These are phyloP conservation scores for Fukomys damarensis DNA, from an alignment of 2,113 vertebrate species.

Conservation along the genomic window DNA sequence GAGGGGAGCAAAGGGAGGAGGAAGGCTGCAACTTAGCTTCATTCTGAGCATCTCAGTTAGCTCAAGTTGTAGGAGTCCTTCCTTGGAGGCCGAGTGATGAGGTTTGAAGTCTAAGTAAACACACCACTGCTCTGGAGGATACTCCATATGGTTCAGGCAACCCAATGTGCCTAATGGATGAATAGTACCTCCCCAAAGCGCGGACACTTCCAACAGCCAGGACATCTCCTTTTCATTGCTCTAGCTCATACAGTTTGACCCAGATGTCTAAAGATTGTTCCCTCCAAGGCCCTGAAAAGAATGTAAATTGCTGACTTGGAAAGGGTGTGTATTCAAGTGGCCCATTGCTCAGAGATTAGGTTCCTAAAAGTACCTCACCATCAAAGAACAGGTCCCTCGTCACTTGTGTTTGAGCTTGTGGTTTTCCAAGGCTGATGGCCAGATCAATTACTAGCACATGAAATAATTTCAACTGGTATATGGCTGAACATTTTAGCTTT, in stretches of 20 bases:
- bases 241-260: background rate
- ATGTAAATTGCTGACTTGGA: conserved; percentile 15
- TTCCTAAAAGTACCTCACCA: background rate
- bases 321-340: background rate
- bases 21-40: background rate
- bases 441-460: background rate
- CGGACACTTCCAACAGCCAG: background rate
- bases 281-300: background rate
- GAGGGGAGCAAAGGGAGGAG: conserved; percentile 38
- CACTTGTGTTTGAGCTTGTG: background rate
- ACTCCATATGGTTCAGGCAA: background rate
- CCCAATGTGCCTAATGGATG: background rate
- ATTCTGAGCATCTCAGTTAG: conserved; percentile 49
- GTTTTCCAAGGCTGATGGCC: conserved; percentile 5
- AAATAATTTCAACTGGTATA: conserved; percentile 42
- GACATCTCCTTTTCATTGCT: background rate
- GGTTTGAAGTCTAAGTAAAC: background rate
- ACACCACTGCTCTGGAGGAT: background rate
- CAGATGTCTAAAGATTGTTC: background rate
- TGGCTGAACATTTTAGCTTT: background rate
- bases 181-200: background rate
- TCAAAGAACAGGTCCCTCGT: background rate
- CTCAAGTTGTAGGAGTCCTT: conserved; percentile 45
- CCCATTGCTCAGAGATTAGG: background rate
- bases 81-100: background rate